These are phyloP conservation scores for Plecotus auritus DNA, from an alignment of 2,113 vertebrate genomes.

Conservation along the genomic window DNA sequence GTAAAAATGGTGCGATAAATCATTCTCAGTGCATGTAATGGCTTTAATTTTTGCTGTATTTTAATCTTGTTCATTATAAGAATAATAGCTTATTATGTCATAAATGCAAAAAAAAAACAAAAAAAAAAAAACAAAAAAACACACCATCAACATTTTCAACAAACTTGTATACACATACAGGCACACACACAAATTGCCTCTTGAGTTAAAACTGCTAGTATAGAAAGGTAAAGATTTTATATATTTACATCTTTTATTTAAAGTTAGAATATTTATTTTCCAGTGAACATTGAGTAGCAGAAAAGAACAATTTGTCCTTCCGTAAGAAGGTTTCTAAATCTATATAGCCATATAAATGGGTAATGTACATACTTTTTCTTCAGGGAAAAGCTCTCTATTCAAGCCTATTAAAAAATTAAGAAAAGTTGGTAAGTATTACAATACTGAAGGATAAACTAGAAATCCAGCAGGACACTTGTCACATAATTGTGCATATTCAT, in stretches of 20 bases:
- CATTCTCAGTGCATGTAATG: not conserved
- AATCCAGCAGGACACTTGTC: not conserved
- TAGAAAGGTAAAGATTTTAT: not conserved
- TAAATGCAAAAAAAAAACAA: not conserved
- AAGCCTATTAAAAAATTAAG: not conserved
- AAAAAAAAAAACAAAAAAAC: not conserved
- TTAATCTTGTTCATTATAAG: constrained; percentile 11
- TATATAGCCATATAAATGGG: not conserved
- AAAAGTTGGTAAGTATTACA: not conserved
- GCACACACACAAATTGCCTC: not conserved
- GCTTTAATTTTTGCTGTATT: not conserved
- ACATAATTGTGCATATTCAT: not conserved
- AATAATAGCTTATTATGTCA: not conserved
- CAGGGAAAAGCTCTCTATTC: not conserved
- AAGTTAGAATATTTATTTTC: constrained; percentile 9
- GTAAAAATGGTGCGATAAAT: not conserved
- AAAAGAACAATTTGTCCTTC: not conserved
- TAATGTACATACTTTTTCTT: not conserved
- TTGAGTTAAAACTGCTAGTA: not conserved
- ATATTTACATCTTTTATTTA: constrained; percentile 12
- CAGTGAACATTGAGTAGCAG: not conserved
- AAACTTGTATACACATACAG: not conserved
- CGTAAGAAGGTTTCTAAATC: not conserved
- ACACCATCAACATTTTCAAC: not conserved
- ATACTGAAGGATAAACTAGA: not conserved